These are phyloP conservation scores for Phortica magna DNA, from an alignment of 2,888 invertebrate genomes.

Conservation along the genomic window DNA sequence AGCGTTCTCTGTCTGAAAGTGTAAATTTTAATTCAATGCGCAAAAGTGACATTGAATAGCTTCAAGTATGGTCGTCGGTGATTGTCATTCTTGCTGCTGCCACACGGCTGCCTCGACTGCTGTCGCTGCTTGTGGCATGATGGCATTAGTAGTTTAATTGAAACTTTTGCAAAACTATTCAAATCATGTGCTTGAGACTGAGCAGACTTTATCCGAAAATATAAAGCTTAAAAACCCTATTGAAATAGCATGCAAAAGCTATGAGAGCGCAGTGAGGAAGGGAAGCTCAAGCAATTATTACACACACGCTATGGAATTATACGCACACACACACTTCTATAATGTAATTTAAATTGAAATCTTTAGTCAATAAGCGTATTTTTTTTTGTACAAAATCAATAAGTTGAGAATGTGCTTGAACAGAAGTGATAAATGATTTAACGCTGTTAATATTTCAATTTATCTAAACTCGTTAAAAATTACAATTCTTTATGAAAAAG, in stretches of 20 bases:
- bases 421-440: too few relatives aligned
- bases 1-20: constrained; percentile 26
- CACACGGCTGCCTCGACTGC: background rate
- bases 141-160: constrained; percentile 26
- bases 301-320: background rate
- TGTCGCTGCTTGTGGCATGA: constrained; percentile 7
- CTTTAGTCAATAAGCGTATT: background rate
- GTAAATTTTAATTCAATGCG: constrained; percentile 70
- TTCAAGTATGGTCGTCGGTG: constrained; percentile 37
- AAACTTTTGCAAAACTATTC: constrained; percentile 19
- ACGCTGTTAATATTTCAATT: background rate
- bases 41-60: constrained; percentile 72
- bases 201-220: background rate
- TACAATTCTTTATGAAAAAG: background rate
- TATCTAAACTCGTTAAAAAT: background rate
- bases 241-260: background rate
- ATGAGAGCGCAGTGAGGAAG: background rate
- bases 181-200: constrained; percentile 1
- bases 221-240: background rate
- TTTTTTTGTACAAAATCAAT: background rate
- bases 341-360: background rate
- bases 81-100: background rate
- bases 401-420: too few relatives aligned
- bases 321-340: background rate
- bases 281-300: background rate